Percentiles rank a stretch among this genome's conserved stretches.
Evolutionary conservation across 2,113 vertebrate genomes (phyloP).

Genomic region (Thalassoma bifasciatum): DNA sequence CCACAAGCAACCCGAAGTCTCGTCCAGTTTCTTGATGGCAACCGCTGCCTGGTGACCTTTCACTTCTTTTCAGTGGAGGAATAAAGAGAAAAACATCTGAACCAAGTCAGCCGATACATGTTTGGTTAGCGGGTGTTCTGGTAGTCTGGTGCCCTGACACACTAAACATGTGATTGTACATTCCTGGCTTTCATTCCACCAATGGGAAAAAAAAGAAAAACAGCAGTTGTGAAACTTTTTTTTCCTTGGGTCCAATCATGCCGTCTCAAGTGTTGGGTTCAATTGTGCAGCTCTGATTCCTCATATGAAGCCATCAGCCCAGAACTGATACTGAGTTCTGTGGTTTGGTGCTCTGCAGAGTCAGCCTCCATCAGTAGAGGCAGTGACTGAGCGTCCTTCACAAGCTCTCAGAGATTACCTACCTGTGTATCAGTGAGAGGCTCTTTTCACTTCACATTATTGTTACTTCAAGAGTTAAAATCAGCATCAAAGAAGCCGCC

Average conservation of each 20-base stretch:
- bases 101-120: conserved; percentile 2
- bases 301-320: conserved; percentile 35
- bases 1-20: not conserved
- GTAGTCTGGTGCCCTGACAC: conserved; percentile 1
- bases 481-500: conserved; percentile 72
- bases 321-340: conserved; percentile 26
- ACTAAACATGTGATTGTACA: conserved; percentile 6
- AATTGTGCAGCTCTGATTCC: conserved; percentile 75
- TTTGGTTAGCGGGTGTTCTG: not conserved
- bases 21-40: not conserved
- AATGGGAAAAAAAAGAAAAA: conserved; percentile 5
- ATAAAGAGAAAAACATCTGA: conserved; percentile 19
- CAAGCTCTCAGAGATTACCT: conserved; percentile 43
- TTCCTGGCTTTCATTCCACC: conserved; percentile 16
- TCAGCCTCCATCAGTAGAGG: conserved; percentile 57
- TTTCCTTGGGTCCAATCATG: conserved; percentile 24
- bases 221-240: conserved; percentile 12
- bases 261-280: conserved; percentile 66
- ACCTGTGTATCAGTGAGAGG: conserved; percentile 45
- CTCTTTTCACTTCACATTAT: conserved; percentile 75
- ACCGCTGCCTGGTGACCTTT: not conserved
- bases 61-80: conserved; percentile 5
- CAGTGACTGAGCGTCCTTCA: conserved; percentile 34
- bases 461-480: conserved; percentile 59
- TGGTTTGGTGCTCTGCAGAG: conserved; percentile 27